Percentiles rank a stretch among this genome's conserved stretches.
phyloP scores from a whole-genome alignment of 92 coral and sea anemone genomes.

The Phenganax stokvisi region DNA sequence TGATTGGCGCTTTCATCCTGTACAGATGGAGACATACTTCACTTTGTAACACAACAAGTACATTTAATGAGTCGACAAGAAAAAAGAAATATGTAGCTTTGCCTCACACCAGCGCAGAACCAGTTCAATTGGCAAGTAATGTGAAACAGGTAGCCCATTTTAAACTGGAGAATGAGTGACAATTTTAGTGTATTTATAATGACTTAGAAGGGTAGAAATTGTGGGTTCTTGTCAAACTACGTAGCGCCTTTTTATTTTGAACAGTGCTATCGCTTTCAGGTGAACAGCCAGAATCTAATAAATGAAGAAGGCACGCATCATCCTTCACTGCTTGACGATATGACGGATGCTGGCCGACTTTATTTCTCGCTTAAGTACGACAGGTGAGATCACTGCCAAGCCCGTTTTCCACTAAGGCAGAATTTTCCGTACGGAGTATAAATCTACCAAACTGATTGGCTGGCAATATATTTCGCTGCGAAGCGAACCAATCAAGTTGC shows the following conservation, averaged over 20 bases:
- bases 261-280: neutral
- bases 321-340: slow-evolving; percentile 41
- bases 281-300: neutral
- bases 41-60: neutral
- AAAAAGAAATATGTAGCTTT: neutral
- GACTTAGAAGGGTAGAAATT: too few relatives aligned
- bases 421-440: neutral
- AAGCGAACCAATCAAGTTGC: too few relatives aligned
- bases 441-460: neutral
- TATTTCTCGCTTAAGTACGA: slow-evolving; percentile 88
- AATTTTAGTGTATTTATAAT: too few relatives aligned
- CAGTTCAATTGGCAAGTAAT: slow-evolving; percentile 12
- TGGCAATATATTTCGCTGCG: too few relatives aligned
- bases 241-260: neutral
- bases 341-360: slow-evolving; percentile 71
- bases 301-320: slow-evolving; percentile 4
- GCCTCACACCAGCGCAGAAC: slow-evolving; percentile 22
- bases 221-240: too few relatives aligned
- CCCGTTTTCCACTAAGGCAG: neutral
- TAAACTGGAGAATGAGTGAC: neutral
- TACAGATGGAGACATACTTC: slow-evolving; percentile 2
- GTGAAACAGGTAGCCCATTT: slow-evolving; percentile 2
- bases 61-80: neutral
- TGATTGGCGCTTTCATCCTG: slow-evolving; percentile 13
- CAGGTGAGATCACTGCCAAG: slow-evolving; percentile 54